Evolutionary conservation across 2,888 invertebrate species (phyloP).

Genomic region (Drosophila mayaguana): DNA sequence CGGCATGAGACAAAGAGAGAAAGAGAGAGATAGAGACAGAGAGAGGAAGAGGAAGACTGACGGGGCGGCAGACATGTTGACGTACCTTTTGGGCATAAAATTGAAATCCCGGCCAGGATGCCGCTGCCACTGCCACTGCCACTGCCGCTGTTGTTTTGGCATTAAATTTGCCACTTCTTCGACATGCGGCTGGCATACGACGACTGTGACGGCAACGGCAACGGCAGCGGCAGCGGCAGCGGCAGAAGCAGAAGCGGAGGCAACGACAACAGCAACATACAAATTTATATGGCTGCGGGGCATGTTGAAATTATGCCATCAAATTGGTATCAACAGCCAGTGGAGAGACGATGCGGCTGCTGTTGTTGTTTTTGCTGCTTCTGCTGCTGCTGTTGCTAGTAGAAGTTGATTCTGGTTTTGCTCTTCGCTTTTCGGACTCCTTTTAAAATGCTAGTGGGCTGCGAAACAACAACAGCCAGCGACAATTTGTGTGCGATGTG

Average conservation of each 20-base stretch:
- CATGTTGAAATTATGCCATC: slow-evolving; percentile 85
- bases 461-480: slow-evolving; percentile 53
- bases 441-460: slow-evolving; percentile 57
- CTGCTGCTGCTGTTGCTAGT: slow-evolving; percentile 25
- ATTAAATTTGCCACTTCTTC: slow-evolving; percentile 82
- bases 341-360: slow-evolving; percentile 36
- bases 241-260: slow-evolving; percentile 41
- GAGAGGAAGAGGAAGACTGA: slow-evolving; percentile 3
- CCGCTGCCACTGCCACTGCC: slow-evolving; percentile 50
- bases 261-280: slow-evolving; percentile 72
- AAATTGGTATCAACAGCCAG: slow-evolving; percentile 83
- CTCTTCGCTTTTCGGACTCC: slow-evolving; percentile 42
- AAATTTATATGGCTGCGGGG: slow-evolving; percentile 82
- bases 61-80: slow-evolving; percentile 67
- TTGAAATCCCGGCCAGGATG: slow-evolving; percentile 78
- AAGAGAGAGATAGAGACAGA: not conserved
- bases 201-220: slow-evolving; percentile 3
- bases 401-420: slow-evolving; percentile 39
- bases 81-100: slow-evolving; percentile 81
- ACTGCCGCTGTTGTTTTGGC: slow-evolving; percentile 68
- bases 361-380: slow-evolving; percentile 2
- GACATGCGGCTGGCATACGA: slow-evolving; percentile 44
- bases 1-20: slow-evolving; percentile 31
- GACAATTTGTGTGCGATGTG: slow-evolving; percentile 79
- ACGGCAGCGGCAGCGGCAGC: slow-evolving; percentile 37